Evolutionary conservation across 2,888 invertebrate genomes (phyloP).

Genomic region (Torymus aiolomorphi): DNA sequence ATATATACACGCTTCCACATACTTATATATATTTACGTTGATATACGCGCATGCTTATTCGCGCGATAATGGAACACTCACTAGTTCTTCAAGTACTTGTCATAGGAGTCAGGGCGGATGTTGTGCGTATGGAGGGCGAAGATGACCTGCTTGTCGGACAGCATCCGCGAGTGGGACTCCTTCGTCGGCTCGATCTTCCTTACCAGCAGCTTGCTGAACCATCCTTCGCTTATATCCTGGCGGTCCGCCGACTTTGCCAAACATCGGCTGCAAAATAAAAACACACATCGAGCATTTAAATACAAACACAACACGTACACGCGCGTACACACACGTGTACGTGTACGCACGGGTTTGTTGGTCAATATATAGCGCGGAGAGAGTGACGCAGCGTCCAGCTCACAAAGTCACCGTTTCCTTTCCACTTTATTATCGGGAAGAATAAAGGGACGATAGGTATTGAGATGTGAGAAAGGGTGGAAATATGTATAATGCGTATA

Average conservation of each 20-base stretch:
- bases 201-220: constrained; percentile 92
- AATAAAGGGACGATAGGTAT: not conserved
- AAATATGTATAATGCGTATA: not conserved
- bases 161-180: constrained; percentile 96
- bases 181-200: constrained; percentile 95
- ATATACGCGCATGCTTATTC: too few species aligned
- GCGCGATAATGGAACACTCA: constrained; percentile 78
- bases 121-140: constrained; percentile 97
- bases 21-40: too few species aligned
- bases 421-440: not conserved
- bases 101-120: constrained; percentile 91
- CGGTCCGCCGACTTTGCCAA: constrained; percentile 72
- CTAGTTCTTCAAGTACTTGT: constrained; percentile 93
- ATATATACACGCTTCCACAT: too few species aligned
- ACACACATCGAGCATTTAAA: constrained; percentile 39
- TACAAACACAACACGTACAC: not conserved
- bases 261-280: constrained; percentile 63
- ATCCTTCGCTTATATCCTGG: constrained; percentile 81
- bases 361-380: constrained; percentile 7
- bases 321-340: not conserved
- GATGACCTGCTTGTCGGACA: constrained; percentile 96
- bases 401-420: not conserved
- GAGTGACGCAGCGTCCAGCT: constrained; percentile 31
- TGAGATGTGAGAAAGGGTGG: too few species aligned
- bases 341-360: constrained; percentile 12